These are phyloP conservation scores for Eretmochelys imbricata DNA, from an alignment of 2,113 vertebrate species.

Conservation along the genomic window DNA sequence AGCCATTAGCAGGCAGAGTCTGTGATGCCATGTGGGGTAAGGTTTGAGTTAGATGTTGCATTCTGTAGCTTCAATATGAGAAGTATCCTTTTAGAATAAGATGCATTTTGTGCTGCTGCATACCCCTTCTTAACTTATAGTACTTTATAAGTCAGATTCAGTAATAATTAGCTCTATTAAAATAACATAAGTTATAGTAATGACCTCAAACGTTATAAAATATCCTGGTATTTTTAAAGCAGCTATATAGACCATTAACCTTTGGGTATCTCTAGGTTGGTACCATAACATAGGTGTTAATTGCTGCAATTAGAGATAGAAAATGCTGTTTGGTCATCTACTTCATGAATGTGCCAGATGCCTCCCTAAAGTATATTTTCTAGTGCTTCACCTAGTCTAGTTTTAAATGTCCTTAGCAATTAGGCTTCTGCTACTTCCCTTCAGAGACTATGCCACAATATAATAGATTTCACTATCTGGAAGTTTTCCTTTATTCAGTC, in stretches of 20 bases:
- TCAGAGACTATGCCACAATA: conserved; percentile 28
- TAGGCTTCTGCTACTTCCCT: conserved; percentile 47
- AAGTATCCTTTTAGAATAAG: conserved; percentile 14
- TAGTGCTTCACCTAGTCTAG: conserved; percentile 28
- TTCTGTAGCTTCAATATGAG: conserved; percentile 14
- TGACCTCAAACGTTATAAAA: background rate
- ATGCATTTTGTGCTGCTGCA: conserved; percentile 11
- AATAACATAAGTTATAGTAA: background rate
- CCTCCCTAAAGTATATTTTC: conserved; percentile 55
- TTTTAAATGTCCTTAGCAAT: conserved; percentile 52
- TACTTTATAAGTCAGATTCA: background rate
- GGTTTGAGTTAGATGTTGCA: background rate
- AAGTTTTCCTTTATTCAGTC: conserved; percentile 27
- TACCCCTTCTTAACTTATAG: background rate
- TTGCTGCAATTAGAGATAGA: conserved; percentile 18
- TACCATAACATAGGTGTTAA: background rate
- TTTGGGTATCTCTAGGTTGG: conserved; percentile 15
- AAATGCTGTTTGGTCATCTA: conserved; percentile 44
- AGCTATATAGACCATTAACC: background rate
- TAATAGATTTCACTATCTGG: conserved; percentile 52
- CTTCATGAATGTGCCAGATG: conserved; percentile 27
- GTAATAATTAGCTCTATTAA: background rate
- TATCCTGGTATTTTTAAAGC: background rate
- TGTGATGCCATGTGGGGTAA: background rate
- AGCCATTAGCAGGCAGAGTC: conserved; percentile 13